Base-by-base conservation (phyloP, 2,797 vertebrate genomes). In the Scolopax bukidnonensis region DNA sequence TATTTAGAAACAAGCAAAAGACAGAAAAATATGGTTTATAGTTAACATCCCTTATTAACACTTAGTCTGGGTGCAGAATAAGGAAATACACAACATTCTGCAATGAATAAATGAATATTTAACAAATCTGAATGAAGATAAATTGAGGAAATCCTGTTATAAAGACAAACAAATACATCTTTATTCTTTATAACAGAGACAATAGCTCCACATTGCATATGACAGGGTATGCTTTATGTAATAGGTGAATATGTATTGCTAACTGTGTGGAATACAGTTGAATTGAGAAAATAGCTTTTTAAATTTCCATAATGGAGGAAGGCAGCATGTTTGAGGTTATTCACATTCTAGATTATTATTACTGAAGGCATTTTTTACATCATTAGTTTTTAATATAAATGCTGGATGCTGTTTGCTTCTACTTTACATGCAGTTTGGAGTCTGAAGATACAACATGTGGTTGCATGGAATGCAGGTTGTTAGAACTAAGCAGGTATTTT, bases 31-130 rank as follows among this genome's bases (percentile, higher is more conserved):
- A 82, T 0, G 1, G 63, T 60, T 82, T 94, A 24, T 95, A 84
- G 74, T 79, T 93, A 84, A 94, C 48, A 33, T 87, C 60, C 41
- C 67, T 68, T 95, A 94, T 90, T 93, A 95, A 93, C 80, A 57
- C 67, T 84, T 95, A 71, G n/a, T 87, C 79, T 80, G 89, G 79
- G 67, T 82, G 77, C 91, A 88, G 64, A 90, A 64, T 94, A 87
- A 84, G 60, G 68, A 95, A 95, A 96, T 87, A 76, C n/a, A 38
- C 56, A 82, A 60, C 45, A 87, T 89, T 93, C 74, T 61, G 53
- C 88, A 91, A 77, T 88, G 95, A 96, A 94, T 96, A 96, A 94
- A 96, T 97, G 90, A 96, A 90, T 96, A 93, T 84, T 96, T 96
- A 96, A 93, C 83, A 87, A 93, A 92, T 90, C 64, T 59, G 64